Base-by-base conservation (phyloP, 2,797 vertebrate genomes). In the Urocyon cinereoargenteus region DNA sequence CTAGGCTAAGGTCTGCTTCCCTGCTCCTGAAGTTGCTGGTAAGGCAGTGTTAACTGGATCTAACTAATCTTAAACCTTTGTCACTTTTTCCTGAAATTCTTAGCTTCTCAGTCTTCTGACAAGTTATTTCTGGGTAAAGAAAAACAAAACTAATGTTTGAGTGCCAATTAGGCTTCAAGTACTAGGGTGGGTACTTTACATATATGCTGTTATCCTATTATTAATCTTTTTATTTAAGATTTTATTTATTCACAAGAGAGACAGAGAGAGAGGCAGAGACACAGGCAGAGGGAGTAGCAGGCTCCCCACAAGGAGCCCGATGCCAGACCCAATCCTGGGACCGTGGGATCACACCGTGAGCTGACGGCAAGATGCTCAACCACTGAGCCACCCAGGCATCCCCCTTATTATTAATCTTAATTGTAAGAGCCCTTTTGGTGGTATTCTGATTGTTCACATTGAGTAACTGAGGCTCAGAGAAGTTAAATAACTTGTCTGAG, bases 91-190 rank as follows among this genome's bases (percentile, higher is more conserved):
- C 28, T 85, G 5, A 72, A 64, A 57, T 64, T 78, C 68, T 45
- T 40, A 31, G 14, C 24, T 81, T 7, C 14, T 15, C 10, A n/a
- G n/a, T 59, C 49, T 75, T 36, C 18, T 82, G 57, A 64, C 14
- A 40, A 57, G 28, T 90, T 84, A 94, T 49, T 94, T 90, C 53
- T 83, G 83, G 53, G 53, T 31, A 91, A 86, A 82, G 49, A 34
- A n/a, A 24, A 53, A 34, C 24, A 86, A 49, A 84, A 84, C 6
- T 59, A 73, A 78, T 85, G 26, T 19, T 66, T 12, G 21, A 87
- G 31, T 73, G 78, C 77, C 68, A 64, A 1, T 21, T 57, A 64
- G 26, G 24, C n/a, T 77, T 64, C 61, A 59, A 19, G 59, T 77
- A 55, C 77, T 45, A 16, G 45, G 77, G 22, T 75, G 40, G 2